Evolutionary conservation across 2,797 vertebrate species (phyloP), one percentile per base, ranked within the genome.

Genomic region (Peromyscus aztecus): DNA sequence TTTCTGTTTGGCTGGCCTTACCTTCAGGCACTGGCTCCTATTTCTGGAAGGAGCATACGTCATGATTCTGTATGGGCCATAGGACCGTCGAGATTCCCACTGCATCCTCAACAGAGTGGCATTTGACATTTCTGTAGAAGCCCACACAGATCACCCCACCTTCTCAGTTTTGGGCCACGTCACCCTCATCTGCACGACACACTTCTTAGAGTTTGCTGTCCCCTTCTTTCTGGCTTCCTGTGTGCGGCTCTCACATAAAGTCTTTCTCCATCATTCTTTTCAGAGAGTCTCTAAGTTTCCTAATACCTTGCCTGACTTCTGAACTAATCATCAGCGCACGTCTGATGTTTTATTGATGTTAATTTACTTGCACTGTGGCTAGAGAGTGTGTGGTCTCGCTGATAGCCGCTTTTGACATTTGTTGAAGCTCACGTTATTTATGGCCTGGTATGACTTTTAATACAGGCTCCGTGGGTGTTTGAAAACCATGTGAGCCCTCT

Each of bases 181-280:
- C 57, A 19, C 6, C 61, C 34, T 40, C n/a, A 4, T 27, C 52
- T 14, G 83, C 0, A 0, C 2, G 76, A 13, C 2, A 2, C 4
- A 8, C 17, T 40, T n/a, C 77, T 78, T 23, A 14, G 34, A 57
- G 49, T 27, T 31, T 27, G n/a, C 29, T 40, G 7, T 3, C 37
- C 16, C 4, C 24, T 52, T 61, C 49, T 8, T 63, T 46, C 55
- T 49, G 81, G n/a, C 65, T 46, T 31, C 59, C 67, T 37, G 19
- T 23, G 0, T 21, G 67, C 21, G 0, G 6, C 6, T 59, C 57
- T 55, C 21, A 6, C 4, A 2, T 16, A 37, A 0, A 34, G 6
- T 23, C 8, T 49, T 49, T 37, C 49, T 17, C 7, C 10, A 2
- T 1, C 19, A 1, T 29, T 27, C 37, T 46, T 78, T n/a, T 12